Base-by-base conservation (phyloP, 2,797 vertebrate species). In the Ciconia nigra region DNA sequence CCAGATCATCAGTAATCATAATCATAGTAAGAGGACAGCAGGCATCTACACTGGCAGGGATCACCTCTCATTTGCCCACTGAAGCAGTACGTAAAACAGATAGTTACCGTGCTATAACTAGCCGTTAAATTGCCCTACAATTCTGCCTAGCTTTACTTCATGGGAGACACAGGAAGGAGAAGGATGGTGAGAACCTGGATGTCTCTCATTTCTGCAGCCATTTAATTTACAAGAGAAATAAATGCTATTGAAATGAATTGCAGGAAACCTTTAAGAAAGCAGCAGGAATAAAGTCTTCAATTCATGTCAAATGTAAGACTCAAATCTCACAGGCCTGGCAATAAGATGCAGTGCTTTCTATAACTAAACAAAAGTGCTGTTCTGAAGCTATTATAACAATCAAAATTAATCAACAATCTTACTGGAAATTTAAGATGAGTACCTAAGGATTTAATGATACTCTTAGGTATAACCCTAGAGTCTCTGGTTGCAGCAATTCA, bases 331-430 rank as follows among this genome's bases (percentile, higher is more conserved):
- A 72, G 63, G 33, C 41, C 59, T 82, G 19, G 26, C 93, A 95
- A 84, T 66, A 91, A 57, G n/a, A 87, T 22, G 51, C 21, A 49
- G 52, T 78, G 58, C 44, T 83, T 93, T 91, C 16, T 86, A 70
- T 14, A 63, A 67, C n/a, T 93, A 88, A 94, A 90, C 59, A 67
- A 37, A 94, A 81, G 24, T 42, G 78, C 78, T 65, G 25, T 71
- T 95, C 71, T 29, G 54, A 94, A 95, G 44, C 49, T 81, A 83
- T 89, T 79, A 54, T 70, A 87, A 89, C 73, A 94, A 91, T 89
- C 87, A 97, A 94, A 95, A 95, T 87, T 95, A 91, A 95, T 96
- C 66, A 96, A 79, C 46, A 66, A 31, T 52, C 37, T 83, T 89
- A 89, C 52, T 91, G 61, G 89, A 95, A 95, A 88, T 90, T 92